Conservation (phyloP, 2,113 vertebrate genomes). For the Crotalus tigris region DNA sequence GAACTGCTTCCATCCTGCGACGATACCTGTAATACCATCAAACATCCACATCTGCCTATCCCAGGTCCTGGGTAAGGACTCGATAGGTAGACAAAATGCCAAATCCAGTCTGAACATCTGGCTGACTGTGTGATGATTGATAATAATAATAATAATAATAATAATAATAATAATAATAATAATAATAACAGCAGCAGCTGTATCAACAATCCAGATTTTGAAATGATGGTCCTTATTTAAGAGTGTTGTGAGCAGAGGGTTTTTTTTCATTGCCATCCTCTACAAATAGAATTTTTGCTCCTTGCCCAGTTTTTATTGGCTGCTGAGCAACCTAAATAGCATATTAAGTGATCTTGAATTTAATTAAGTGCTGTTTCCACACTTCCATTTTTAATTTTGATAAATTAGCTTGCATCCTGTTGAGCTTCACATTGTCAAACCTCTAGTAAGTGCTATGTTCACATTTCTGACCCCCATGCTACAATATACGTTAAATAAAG, state of each 20-base stretch:
- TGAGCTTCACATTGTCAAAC: not conserved
- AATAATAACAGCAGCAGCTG: too few relatives aligned
- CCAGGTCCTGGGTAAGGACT: too few relatives aligned
- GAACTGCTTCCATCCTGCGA: too few relatives aligned
- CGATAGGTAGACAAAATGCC: too few relatives aligned
- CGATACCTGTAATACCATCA: too few relatives aligned
- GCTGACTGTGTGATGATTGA: too few relatives aligned
- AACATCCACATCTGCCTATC: too few relatives aligned
- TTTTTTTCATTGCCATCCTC: not conserved
- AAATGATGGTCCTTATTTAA: not conserved
- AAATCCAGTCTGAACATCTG: too few relatives aligned
- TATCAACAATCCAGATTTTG: not conserved
- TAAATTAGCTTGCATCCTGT: not conserved
- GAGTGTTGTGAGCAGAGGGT: not conserved
- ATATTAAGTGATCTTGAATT: not conserved
- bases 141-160: too few relatives aligned
- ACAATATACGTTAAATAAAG: not conserved
- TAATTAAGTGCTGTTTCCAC: conserved; percentile 9
- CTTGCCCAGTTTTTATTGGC: not conserved
- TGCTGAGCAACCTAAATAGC: not conserved
- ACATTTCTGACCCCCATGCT: not conserved
- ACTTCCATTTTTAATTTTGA: conserved; percentile 1
- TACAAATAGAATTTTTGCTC: not conserved
- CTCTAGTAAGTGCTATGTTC: not conserved
- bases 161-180: too few relatives aligned